Conservation (phyloP, 2,113 vertebrate genomes). For the Myotis yumanensis region DNA sequence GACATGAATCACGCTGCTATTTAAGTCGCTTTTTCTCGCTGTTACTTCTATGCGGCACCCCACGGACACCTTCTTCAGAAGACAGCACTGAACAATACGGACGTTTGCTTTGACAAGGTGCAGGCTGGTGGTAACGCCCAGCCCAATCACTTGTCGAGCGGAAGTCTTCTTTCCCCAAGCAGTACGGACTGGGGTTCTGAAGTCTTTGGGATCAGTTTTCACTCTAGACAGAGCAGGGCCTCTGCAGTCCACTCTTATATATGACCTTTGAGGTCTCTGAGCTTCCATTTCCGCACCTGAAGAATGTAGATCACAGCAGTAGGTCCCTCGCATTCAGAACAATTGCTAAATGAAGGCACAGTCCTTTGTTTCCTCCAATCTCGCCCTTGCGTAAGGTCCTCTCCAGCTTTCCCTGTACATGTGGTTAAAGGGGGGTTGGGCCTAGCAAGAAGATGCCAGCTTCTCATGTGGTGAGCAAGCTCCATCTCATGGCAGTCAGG, state of each 20-base stretch:
- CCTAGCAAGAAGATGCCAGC: neutral
- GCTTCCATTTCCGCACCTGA: neutral
- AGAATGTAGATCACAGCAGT: neutral
- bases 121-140: neutral
- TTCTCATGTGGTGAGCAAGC: neutral
- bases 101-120: neutral
- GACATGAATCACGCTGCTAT: neutral
- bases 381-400: neutral
- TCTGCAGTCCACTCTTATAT: neutral
- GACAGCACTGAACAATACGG: neutral
- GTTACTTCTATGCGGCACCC: neutral
- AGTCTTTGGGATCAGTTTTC: neutral
- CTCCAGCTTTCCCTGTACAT: neutral
- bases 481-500: neutral
- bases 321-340: neutral
- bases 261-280: neutral
- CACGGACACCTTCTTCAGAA: neutral
- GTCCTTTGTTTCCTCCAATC: neutral
- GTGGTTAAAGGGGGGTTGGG: neutral
- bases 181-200: neutral
- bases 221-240: neutral
- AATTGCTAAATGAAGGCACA: neutral
- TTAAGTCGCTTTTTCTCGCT: neutral
- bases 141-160: neutral
- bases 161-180: neutral